A percentile compares a stretch with the other conserved stretches of the same genome.
Conservation (phyloP, 2,797 vertebrate genomes). For the Danio jaintianensis region DNA sequence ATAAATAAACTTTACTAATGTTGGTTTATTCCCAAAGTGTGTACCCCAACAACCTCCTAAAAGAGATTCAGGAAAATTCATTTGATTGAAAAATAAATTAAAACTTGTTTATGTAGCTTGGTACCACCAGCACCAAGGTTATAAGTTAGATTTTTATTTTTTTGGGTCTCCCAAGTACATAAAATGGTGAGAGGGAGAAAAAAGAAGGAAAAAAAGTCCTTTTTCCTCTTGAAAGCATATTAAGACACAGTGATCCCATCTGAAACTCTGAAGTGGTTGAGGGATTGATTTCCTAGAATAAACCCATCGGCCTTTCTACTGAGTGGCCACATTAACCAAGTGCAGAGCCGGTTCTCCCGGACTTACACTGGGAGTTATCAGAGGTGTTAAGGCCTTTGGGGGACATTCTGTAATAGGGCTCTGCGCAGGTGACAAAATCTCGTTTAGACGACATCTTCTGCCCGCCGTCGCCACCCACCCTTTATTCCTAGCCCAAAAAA, state of each 20-base stretch:
- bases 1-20: too few relatives aligned
- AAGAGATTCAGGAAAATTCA: too few relatives aligned
- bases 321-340: constrained; percentile 27
- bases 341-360: not conserved
- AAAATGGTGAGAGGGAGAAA: not conserved
- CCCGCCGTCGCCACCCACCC: not conserved
- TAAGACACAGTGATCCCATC: constrained; percentile 5
- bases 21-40: too few relatives aligned
- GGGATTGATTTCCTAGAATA: constrained; percentile 29
- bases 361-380: constrained; percentile 30
- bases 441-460: constrained; percentile 26
- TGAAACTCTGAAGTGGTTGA: constrained; percentile 5
- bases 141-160: not conserved
- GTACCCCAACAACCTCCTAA: too few relatives aligned
- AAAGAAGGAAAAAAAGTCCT: not conserved
- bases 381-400: constrained; percentile 39
- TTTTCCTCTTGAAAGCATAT: constrained; percentile 8
- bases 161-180: not conserved
- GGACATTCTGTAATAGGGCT: constrained; percentile 38
- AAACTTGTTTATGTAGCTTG: not conserved
- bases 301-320: constrained; percentile 24
- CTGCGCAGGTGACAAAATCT: constrained; percentile 40
- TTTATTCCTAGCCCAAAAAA: constrained; percentile 10
- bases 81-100: too few relatives aligned
- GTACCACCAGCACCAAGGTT: too few relatives aligned